These are phyloP conservation scores for Psettodes erumei DNA, from an alignment of 2,113 vertebrate species.

Conservation along the genomic window DNA sequence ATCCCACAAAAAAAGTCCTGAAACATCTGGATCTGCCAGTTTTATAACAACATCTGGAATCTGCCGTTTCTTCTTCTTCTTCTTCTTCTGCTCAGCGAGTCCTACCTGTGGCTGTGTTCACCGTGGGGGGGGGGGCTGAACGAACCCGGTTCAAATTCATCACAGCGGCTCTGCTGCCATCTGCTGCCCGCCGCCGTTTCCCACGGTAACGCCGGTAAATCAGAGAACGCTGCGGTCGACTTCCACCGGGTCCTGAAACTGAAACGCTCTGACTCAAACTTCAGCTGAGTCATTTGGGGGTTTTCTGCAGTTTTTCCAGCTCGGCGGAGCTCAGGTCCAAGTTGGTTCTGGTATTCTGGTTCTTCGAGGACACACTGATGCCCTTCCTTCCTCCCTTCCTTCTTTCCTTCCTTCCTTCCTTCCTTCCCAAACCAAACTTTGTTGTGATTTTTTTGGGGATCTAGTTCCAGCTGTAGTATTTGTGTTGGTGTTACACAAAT, in stretches of 20 bases:
- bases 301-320: neutral
- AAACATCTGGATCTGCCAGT: constrained; percentile 3
- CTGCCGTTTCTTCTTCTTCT: neutral
- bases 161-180: constrained; percentile 66
- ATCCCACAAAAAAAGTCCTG: neutral
- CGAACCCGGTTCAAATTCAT: constrained; percentile 13
- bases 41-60: constrained; percentile 12
- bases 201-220: no score
- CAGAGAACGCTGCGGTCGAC: no score
- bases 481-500: neutral
- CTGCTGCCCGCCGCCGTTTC: constrained; percentile 46
- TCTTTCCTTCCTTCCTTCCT: neutral
- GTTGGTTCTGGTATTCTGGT: no score
- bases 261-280: neutral
- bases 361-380: neutral
- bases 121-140: neutral
- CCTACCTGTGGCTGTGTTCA: neutral
- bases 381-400: neutral
- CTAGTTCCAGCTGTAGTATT: neutral
- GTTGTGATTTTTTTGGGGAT: neutral
- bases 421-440: no score
- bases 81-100: neutral
- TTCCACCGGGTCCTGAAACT: no score
- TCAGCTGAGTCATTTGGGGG: neutral
- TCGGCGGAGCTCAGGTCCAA: neutral